These are phyloP conservation scores for Scelioninae gen. 1 DNA, from an alignment of 2,888 invertebrate genomes.

Conservation along the genomic window DNA sequence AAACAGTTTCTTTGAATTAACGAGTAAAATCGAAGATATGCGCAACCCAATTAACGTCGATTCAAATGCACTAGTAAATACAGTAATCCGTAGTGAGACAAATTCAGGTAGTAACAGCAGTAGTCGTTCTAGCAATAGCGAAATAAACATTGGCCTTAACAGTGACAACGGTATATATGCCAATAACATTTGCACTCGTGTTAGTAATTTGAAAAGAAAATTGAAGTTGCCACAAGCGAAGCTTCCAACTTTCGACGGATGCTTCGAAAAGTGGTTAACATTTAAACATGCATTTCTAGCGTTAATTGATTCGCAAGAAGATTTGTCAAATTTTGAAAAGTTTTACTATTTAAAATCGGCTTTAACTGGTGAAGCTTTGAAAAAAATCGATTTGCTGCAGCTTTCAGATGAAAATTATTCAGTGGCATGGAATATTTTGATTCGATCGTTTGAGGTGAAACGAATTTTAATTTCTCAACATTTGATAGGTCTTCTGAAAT, in stretches of 20 bases:
- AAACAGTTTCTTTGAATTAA: too few relatives aligned
- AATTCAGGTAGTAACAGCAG: too few relatives aligned
- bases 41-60: too few relatives aligned
- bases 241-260: not conserved
- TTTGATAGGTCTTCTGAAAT: not conserved
- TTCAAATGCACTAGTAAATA: too few relatives aligned
- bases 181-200: too few relatives aligned
- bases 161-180: too few relatives aligned
- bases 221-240: not conserved
- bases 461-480: conserved; percentile 1
- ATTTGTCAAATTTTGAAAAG: not conserved
- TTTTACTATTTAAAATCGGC: not conserved
- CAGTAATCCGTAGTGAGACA: too few relatives aligned
- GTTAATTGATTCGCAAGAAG: not conserved
- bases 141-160: too few relatives aligned
- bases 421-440: not conserved
- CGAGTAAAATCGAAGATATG: too few relatives aligned
- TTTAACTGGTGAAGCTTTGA: not conserved
- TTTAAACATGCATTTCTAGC: not conserved
- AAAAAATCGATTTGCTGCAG: not conserved
- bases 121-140: too few relatives aligned
- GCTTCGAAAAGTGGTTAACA: not conserved
- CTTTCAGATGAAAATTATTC: not conserved
- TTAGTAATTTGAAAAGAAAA: not conserved
- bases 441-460: not conserved